phyloP scores from a whole-genome alignment of 1,140 invertebrate genomes.

The Ephestia elutella region DNA sequence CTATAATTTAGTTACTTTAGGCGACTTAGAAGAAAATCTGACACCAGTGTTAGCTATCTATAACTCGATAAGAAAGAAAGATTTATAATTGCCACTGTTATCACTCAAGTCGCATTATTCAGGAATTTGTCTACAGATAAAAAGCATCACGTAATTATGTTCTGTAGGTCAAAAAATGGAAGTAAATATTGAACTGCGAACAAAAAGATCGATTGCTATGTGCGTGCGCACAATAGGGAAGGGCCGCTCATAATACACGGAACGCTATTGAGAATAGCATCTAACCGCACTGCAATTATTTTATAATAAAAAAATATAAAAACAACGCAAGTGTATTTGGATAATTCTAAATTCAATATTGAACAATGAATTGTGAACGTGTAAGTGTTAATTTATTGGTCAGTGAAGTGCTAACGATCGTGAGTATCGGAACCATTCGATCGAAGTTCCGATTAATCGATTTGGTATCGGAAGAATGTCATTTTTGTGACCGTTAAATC shows the following conservation, averaged over 20 bases:
- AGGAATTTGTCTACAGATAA: too few relatives aligned
- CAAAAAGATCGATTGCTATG: background rate
- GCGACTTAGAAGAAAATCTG: too few relatives aligned
- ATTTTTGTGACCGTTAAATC: constrained; percentile 46
- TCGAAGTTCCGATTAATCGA: constrained; percentile 8
- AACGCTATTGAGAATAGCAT: background rate
- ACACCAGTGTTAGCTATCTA: too few relatives aligned
- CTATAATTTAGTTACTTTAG: too few relatives aligned
- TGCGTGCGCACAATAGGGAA: constrained; percentile 3
- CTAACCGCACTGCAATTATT: background rate
- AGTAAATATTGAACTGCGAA: background rate
- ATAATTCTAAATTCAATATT: background rate
- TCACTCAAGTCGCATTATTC: too few relatives aligned
- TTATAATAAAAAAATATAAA: background rate
- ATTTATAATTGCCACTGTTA: too few relatives aligned
- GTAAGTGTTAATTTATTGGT: background rate
- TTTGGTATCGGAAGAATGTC: constrained; percentile 41
- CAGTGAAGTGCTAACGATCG: background rate
- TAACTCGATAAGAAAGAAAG: too few relatives aligned
- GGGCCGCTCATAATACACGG: constrained; percentile 1
- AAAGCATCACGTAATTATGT: background rate
- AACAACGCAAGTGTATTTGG: too few relatives aligned
- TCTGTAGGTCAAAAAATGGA: background rate
- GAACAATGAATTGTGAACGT: background rate
- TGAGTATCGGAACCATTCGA: background rate